Evolutionary conservation across 2,113 vertebrate species (phyloP).

Genomic region (Clarias gariepinus): DNA sequence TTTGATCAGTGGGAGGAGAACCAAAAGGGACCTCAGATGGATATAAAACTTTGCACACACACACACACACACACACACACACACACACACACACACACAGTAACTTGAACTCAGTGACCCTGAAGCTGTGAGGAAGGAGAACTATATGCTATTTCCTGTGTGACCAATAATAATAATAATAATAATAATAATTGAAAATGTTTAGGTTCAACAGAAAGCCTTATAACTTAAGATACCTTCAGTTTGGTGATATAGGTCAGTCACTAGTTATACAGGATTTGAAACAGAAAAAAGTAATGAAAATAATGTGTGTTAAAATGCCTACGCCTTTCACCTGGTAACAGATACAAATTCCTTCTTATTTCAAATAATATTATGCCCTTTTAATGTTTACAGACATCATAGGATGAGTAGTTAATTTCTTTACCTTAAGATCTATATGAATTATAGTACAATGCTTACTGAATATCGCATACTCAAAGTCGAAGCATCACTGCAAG

Average conservation of each 20-base stretch:
- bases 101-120: not conserved
- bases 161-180: slow-evolving; percentile 5
- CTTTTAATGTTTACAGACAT: not conserved
- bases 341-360: not conserved
- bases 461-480: not conserved
- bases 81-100: too few relatives aligned
- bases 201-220: not conserved
- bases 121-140: not conserved
- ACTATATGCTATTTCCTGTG: not conserved
- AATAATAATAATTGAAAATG: not conserved
- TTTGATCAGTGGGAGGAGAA: not conserved
- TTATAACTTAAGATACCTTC: not conserved
- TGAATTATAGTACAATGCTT: slow-evolving; percentile 50
- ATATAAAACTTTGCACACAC: not conserved
- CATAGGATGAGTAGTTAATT: slow-evolving; percentile 44
- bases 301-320: not conserved
- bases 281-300: not conserved
- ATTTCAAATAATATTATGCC: not conserved
- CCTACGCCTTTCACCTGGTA: not conserved
- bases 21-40: not conserved
- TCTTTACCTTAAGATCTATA: slow-evolving; percentile 28
- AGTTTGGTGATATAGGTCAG: not conserved
- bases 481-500: not conserved
- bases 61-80: too few relatives aligned
- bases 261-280: not conserved